phyloP scores from a whole-genome alignment of 92 coral and sea anemone genomes.

The Epizoanthus illoricatus region DNA sequence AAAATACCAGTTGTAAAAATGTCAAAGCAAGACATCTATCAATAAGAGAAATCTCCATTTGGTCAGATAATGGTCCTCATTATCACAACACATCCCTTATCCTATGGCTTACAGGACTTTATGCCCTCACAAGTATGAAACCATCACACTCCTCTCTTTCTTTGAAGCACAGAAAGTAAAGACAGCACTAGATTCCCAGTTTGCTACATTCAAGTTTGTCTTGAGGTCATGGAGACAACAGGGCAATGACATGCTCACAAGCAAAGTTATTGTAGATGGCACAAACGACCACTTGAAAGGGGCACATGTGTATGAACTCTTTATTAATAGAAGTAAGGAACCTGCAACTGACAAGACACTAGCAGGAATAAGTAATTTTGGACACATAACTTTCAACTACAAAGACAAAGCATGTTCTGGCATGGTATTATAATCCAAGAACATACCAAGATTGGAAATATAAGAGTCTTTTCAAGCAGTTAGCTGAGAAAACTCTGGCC shows the following conservation, averaged over 20 bases:
- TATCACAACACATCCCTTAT: constrained; percentile 44
- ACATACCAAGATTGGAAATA: constrained; percentile 8
- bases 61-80: constrained; percentile 49
- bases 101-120: constrained; percentile 26
- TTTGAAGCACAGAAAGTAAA: constrained; percentile 47
- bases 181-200: constrained; percentile 44
- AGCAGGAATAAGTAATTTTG: constrained; percentile 20
- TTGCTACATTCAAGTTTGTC: constrained; percentile 42
- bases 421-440: too few species aligned
- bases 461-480: not conserved
- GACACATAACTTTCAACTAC: constrained; percentile 14
- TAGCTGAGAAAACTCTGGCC: constrained; percentile 36
- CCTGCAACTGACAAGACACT: constrained; percentile 29
- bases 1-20: not conserved
- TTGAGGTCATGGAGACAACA: constrained; percentile 31
- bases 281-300: constrained; percentile 49
- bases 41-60: not conserved
- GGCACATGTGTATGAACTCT: constrained; percentile 37
- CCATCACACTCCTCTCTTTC: constrained; percentile 31
- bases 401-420: not conserved
- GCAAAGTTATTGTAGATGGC: constrained; percentile 33
- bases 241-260: constrained; percentile 34
- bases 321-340: constrained; percentile 26
- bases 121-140: not conserved
- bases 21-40: constrained; percentile 8